Base-by-base conservation (phyloP, 2,113 vertebrate species). In the Rhinoderma darwinii region DNA sequence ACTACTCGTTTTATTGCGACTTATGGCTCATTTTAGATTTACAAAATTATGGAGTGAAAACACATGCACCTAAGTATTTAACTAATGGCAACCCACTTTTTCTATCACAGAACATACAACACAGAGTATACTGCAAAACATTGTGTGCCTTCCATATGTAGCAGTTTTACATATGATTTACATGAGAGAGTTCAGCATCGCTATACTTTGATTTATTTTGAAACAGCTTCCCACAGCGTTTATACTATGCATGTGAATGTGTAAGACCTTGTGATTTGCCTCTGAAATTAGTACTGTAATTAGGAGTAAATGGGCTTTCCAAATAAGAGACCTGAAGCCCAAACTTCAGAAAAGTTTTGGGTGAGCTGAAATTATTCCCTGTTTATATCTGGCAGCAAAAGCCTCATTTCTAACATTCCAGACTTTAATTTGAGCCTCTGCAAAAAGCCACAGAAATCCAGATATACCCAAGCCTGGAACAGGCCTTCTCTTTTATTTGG, bases 371-470 rank as follows among this genome's bases (percentile, higher is more conserved):
- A 87, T 87, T 87, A 87, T 87, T 87, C 78, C 68, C 50, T 87
- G 85, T 87, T 87, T 87, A 87, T 81, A 87, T 82, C 78, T 87
- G 85, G 85, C 85, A 87, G 68, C 51, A 70, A 61, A 81, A 61
- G 27, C 66, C 68, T 87, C 85, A 87, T 87, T 87, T 87, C 82
- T 87, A 74, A 87, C 85, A 87, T 87, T 87, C 85, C 85, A 82
- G 85, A 82, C 85, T 87, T 87, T 87, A 87, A 87, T 87, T 87
- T 87, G 85, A 87, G 85, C 85, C 85, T 81, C 78, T 87, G 78
- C 77, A 87, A 87, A 87, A 87, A 87, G 78, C 85, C 85, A 87
- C 85, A 87, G 85, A 87, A 87, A 87, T 87, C 85, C 85, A 87
- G 85, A 87, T 82, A 82, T 87, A 87, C 85, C 68, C 25, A 59